These are phyloP conservation scores for Trichonephila inaurata DNA, from an alignment of 1,140 invertebrate genomes.

Conservation along the genomic window DNA sequence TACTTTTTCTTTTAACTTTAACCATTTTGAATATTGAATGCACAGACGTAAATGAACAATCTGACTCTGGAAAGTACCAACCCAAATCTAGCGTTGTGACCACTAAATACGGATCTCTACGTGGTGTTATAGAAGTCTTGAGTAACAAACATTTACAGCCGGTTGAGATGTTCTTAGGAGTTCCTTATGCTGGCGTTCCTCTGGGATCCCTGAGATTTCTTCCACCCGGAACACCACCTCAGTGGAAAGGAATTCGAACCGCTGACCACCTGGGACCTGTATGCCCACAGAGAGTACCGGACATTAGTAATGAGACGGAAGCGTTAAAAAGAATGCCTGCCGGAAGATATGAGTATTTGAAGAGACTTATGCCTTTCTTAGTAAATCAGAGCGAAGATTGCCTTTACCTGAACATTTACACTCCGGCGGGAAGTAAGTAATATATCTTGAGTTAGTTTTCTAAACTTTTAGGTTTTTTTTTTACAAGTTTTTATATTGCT, in stretches of 20 bases:
- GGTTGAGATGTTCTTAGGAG: slow-evolving; percentile 83
- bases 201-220: slow-evolving; percentile 86
- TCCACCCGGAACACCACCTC: slow-evolving; percentile 85
- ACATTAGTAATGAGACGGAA: slow-evolving; percentile 89
- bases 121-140: slow-evolving; percentile 80
- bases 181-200: slow-evolving; percentile 91
- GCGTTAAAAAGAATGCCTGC: slow-evolving; percentile 88
- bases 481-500: no score
- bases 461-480: no score
- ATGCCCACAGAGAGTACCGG: slow-evolving; percentile 89
- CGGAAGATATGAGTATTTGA: slow-evolving; percentile 91
- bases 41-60: background rate
- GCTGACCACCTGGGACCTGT: slow-evolving; percentile 88
- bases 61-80: background rate
- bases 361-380: slow-evolving; percentile 91
- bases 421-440: slow-evolving; percentile 93
- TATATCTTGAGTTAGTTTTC: background rate
- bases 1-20: background rate
- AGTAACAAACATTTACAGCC: slow-evolving; percentile 78
- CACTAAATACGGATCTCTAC: slow-evolving; percentile 83
- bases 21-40: background rate
- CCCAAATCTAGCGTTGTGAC: slow-evolving; percentile 83
- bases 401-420: slow-evolving; percentile 97
- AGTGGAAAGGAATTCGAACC: slow-evolving; percentile 87
- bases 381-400: slow-evolving; percentile 97